Percentiles rank a stretch among this genome's conserved stretches.
These are phyloP conservation scores for Gryllus longicercus DNA, from an alignment of 2,888 invertebrate species.

Conservation along the genomic window DNA sequence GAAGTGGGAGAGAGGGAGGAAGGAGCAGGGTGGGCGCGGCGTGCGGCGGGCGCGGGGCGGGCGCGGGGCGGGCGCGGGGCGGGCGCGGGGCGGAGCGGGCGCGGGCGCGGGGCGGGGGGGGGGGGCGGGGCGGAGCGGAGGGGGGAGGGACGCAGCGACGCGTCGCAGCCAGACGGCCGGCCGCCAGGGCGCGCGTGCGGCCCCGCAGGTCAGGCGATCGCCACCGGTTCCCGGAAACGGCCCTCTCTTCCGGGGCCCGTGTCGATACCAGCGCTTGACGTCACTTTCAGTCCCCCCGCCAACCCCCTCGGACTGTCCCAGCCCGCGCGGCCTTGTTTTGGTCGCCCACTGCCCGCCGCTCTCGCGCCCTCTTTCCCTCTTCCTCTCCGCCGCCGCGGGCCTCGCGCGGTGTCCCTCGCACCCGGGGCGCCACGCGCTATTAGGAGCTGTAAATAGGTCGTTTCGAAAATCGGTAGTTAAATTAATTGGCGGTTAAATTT, in stretches of 20 bases:
- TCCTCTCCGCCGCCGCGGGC: background rate
- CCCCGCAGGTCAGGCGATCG: constrained; percentile 1
- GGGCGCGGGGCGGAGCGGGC: no score
- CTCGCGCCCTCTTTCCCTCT: background rate
- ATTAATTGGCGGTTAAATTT: background rate
- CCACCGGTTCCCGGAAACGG: constrained; percentile 1
- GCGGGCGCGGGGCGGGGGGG: no score
- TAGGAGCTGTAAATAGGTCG: constrained; percentile 2
- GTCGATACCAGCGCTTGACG: background rate
- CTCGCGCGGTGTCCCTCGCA: no score
- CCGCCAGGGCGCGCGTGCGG: background rate
- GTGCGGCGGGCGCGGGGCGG: no score
- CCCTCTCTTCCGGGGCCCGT: background rate
- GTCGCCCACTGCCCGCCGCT: no score
- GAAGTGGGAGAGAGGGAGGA: no score
- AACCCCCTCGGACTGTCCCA: background rate
- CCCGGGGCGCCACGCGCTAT: background rate
- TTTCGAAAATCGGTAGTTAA: background rate
- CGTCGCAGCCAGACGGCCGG: background rate
- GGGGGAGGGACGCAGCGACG: no score
- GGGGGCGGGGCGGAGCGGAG: no score
- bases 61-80: no score
- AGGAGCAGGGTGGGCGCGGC: no score
- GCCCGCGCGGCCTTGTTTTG: no score
- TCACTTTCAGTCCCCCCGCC: background rate